phyloP scores from a whole-genome alignment of 2,888 invertebrate species.

The Bombylius major region DNA sequence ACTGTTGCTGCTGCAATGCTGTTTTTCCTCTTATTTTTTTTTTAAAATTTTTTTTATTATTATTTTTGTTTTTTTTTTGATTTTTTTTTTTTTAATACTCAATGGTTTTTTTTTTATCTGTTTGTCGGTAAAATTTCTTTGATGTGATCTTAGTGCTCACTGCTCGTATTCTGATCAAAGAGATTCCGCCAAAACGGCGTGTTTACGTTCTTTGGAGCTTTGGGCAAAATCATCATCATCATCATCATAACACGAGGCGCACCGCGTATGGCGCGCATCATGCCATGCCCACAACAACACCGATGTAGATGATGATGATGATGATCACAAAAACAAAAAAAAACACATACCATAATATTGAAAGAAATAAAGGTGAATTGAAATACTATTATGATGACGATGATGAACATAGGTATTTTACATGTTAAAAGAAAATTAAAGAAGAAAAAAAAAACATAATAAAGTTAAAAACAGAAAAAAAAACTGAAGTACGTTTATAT shows the following conservation, averaged over 20 bases:
- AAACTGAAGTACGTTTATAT: too few species aligned
- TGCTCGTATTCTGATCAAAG: constrained; percentile 40
- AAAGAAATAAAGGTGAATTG: too few species aligned
- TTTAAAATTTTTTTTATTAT: not conserved
- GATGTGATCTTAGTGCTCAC: constrained; percentile 37
- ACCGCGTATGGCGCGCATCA: not conserved
- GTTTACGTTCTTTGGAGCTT: constrained; percentile 21
- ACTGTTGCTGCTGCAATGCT: not conserved
- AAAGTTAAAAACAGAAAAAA: too few species aligned
- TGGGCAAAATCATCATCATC: constrained; percentile 19
- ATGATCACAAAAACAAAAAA: too few species aligned
- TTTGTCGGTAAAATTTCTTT: constrained; percentile 33
- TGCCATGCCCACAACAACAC: not conserved
- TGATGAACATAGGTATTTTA: too few species aligned
- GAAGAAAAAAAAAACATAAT: too few species aligned
- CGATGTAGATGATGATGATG: too few species aligned
- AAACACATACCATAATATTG: too few species aligned
- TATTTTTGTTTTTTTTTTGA: too few species aligned
- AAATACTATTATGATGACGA: too few species aligned
- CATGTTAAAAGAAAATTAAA: too few species aligned
- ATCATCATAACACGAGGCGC: constrained; percentile 7
- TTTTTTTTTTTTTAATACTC: constrained; percentile 9
- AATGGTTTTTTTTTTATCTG: constrained; percentile 14
- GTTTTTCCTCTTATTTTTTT: constrained; percentile 1
- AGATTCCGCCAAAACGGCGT: constrained; percentile 35